A percentile compares a stretch with the other conserved stretches of the same genome.
Conservation (phyloP, 2,797 vertebrate genomes). For the Cephalopachus bancanus region DNA sequence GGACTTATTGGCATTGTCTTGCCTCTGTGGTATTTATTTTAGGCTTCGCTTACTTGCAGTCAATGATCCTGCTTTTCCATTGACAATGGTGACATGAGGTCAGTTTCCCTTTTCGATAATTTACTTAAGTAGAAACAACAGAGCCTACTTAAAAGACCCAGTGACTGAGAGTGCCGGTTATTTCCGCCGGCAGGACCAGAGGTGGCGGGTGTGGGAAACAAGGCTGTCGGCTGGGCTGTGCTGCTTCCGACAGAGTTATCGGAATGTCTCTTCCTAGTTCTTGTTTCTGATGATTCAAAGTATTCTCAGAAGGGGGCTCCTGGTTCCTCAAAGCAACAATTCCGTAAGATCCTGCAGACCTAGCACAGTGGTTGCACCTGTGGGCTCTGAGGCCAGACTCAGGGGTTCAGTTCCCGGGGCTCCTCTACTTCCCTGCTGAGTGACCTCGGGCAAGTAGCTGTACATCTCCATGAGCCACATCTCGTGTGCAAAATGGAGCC, state of each 20-base stretch:
- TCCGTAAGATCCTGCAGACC: neutral
- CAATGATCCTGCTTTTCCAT: conserved; percentile 75
- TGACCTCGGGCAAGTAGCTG: neutral
- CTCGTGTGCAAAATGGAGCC: neutral
- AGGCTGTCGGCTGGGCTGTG: neutral
- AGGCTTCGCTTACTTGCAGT: conserved; percentile 80
- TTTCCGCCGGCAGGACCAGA: neutral
- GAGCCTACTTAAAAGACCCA: conserved; percentile 64
- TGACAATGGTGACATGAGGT: conserved; percentile 77
- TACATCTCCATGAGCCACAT: neutral
- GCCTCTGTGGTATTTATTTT: conserved; percentile 82
- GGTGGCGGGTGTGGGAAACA: neutral
- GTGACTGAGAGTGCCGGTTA: conserved; percentile 54
- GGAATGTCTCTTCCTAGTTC: neutral
- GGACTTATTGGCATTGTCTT: conserved; percentile 76
- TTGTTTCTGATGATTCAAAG: conserved; percentile 34
- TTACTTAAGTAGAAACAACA: conserved; percentile 75
- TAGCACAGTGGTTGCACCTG: neutral
- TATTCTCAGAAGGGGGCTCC: conserved; percentile 7
- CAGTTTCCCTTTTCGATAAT: conserved; percentile 80
- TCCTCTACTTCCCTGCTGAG: neutral
- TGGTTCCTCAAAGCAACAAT: neutral
- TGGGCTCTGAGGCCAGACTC: conserved; percentile 25
- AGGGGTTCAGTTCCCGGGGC: neutral
- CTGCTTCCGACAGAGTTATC: neutral